These are phyloP conservation scores for Salvelinus namaycush DNA, from an alignment of 2,113 vertebrate species.

Conservation along the genomic window DNA sequence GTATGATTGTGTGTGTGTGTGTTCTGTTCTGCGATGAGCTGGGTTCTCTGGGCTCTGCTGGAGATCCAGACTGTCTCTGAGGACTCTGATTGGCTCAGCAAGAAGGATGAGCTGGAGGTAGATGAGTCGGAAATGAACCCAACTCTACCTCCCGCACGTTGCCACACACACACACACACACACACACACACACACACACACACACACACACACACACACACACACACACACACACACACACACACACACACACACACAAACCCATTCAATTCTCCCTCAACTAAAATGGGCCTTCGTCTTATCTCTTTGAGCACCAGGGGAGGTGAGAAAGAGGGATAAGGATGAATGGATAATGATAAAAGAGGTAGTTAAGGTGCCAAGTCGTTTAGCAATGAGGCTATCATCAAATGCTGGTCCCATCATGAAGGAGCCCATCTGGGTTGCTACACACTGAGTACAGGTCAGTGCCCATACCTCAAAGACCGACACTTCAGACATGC, in stretches of 20 bases:
- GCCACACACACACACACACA: constrained; percentile 1
- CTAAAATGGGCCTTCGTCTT: constrained; percentile 33
- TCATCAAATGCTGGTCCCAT: constrained; percentile 53
- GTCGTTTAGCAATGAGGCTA: constrained; percentile 37
- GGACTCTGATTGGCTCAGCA: constrained; percentile 34
- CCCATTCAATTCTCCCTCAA: constrained; percentile 27
- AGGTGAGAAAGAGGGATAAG: constrained; percentile 40
- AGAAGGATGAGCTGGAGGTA: constrained; percentile 22
- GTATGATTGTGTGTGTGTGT: not conserved
- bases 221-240: not conserved
- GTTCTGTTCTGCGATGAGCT: not conserved
- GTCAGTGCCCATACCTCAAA: constrained; percentile 55
- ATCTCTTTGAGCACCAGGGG: constrained; percentile 36
- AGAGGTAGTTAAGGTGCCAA: constrained; percentile 45
- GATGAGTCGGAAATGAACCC: constrained; percentile 34
- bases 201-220: not conserved
- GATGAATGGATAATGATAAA: constrained; percentile 63
- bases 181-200: not conserved
- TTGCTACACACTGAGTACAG: constrained; percentile 39
- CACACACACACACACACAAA: not conserved
- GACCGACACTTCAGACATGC: constrained; percentile 36
- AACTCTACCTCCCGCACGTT: constrained; percentile 1
- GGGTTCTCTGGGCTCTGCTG: constrained; percentile 5
- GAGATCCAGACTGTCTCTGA: constrained; percentile 18
- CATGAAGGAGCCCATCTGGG: constrained; percentile 42